Conservation (phyloP, 2,888 invertebrate genomes). For the Drosophila subsilvestris region DNA sequence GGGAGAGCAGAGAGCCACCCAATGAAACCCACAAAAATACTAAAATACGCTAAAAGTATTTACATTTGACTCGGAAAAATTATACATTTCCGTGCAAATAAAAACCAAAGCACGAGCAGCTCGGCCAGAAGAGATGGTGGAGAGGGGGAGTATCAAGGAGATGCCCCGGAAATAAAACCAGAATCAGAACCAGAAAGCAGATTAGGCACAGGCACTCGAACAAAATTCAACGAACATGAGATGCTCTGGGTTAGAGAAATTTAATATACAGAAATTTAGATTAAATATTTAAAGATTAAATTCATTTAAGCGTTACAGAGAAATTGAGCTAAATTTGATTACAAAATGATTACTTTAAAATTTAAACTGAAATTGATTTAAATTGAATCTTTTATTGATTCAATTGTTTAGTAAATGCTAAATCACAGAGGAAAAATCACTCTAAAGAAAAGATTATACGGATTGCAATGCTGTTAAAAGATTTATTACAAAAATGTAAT, state of each 20-base stretch:
- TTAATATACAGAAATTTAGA: no score
- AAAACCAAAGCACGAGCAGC: slow-evolving; percentile 57
- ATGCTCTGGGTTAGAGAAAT: slow-evolving; percentile 49
- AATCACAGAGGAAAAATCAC: no score
- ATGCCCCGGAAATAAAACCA: slow-evolving; percentile 43
- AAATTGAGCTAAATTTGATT: no score
- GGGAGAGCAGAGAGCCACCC: slow-evolving; percentile 52
- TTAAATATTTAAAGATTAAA: no score
- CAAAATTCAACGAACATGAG: slow-evolving; percentile 45
- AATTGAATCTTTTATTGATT: no score
- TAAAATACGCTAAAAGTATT: slow-evolving; percentile 80
- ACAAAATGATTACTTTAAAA: no score
- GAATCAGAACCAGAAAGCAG: slow-evolving; percentile 37
- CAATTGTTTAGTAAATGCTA: no score
- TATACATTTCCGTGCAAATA: slow-evolving; percentile 81
- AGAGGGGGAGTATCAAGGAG: slow-evolving; percentile 18
- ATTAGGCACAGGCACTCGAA: slow-evolving; percentile 11
- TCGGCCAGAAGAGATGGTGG: background rate
- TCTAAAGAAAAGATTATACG: no score
- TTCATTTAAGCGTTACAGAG: no score
- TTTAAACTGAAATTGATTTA: no score
- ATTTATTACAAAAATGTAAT: no score
- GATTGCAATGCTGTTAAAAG: no score
- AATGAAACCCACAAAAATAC: slow-evolving; percentile 77
- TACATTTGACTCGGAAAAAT: slow-evolving; percentile 79